Evolutionary conservation across 1,140 invertebrate species (phyloP), one percentile per base, ranked within the genome.

Genomic region (Linepithema humile): DNA sequence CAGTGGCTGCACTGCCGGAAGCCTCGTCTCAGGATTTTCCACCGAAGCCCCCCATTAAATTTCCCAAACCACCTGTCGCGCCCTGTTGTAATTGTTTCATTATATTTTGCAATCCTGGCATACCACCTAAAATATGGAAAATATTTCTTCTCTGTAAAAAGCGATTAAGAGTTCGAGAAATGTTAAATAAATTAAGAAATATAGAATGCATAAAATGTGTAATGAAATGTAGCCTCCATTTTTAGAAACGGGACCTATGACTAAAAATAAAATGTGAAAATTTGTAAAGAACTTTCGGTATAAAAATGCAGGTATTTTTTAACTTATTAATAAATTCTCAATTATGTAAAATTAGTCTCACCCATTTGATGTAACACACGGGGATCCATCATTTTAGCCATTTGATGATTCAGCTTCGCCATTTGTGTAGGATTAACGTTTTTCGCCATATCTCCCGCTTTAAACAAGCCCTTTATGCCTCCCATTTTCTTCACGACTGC

Each of bases 401-500:
- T 99, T 95, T 99, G 99, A 95, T 99, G 98, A 95, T 99, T 99
- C 0, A 99, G 95, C 95, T 99, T 99, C 0, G 98, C 97, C 98
- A 99, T 99, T 95, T 99, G 99, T 32, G 96, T 97, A 83, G 98
- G 98, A 95, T 99, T 99, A 0, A 99, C 98, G 95, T 99, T 99
- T 93, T 99, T 99, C 3, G 98, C 97, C 97, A 99, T 99, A 92
- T 99, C 99, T 55, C 99, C 99, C 60, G 98, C 98, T 95, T 99
- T 99, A 93, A 99, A 99, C 6, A 99, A 95, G 43, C 99, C 99
- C 93, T 99, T 99, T 69, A 99, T 99, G 67, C 99, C 99, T 72
- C 99, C 99, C 99, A 99, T 99, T 95, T 99, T 99, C 94, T 99
- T 99, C 0, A 99, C 99, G 83, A 99, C 98, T 29, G 98, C 99